Evolutionary conservation across 2,113 vertebrate genomes (phyloP).

Genomic region (Mohoua ochrocephala): DNA sequence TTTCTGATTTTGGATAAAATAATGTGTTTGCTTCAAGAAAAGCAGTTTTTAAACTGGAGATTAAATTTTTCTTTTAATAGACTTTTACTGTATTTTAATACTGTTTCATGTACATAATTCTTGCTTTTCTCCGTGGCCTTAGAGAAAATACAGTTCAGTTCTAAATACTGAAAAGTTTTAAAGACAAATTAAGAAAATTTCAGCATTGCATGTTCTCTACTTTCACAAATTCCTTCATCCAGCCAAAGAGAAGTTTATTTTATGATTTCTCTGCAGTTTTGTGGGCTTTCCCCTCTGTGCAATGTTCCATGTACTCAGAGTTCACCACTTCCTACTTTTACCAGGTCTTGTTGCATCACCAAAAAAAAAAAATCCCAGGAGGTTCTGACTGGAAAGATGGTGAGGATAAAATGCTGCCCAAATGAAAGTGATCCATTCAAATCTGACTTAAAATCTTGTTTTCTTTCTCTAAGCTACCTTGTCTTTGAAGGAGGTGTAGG

Average conservation of each 20-base stretch:
- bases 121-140: neutral
- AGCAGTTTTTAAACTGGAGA: neutral
- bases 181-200: neutral
- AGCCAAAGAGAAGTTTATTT: neutral
- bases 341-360: neutral
- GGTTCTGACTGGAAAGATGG: neutral
- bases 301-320: neutral
- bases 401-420: neutral
- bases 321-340: neutral
- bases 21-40: neutral
- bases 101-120: neutral
- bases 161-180: neutral
- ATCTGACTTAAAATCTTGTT: neutral
- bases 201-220: neutral
- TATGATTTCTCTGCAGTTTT: neutral
- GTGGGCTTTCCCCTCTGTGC: neutral
- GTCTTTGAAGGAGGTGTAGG: neutral
- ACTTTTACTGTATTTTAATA: neutral
- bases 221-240: neutral
- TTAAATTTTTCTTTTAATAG: neutral
- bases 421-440: rapidly evolving
- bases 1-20: neutral
- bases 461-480: neutral
- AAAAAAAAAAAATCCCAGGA: neutral
- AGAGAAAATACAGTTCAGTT: neutral